Conservation (phyloP, 2,797 vertebrate genomes). For the Mus spretus region DNA sequence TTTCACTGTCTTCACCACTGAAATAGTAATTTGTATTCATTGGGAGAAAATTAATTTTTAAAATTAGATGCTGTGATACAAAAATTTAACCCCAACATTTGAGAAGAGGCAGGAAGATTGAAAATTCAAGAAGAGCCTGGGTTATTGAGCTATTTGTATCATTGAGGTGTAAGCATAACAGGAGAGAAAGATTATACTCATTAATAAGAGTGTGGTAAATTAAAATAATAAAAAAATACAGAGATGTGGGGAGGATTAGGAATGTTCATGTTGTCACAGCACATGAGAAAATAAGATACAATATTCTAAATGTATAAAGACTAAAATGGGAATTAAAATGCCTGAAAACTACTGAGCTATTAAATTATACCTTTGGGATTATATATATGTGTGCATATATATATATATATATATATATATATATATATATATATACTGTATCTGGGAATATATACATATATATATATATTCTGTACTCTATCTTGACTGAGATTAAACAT, state of each 20-base stretch:
- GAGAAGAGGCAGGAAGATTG: not conserved
- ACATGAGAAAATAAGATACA: constrained; percentile 18
- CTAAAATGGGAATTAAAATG: not conserved
- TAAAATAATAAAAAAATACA: not conserved
- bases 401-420: not conserved
- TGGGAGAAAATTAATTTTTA: not conserved
- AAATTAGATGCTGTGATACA: not conserved
- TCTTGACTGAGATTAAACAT: not conserved
- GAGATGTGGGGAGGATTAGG: not conserved
- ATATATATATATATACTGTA: not conserved
- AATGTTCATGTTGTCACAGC: not conserved
- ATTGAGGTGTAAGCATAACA: not conserved
- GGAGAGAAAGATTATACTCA: not conserved
- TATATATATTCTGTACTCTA: constrained; percentile 4
- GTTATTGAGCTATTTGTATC: not conserved
- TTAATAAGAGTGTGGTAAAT: not conserved
- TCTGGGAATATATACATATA: no score
- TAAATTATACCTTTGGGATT: not conserved
- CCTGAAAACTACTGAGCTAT: not conserved
- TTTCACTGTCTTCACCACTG: not conserved
- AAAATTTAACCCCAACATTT: not conserved
- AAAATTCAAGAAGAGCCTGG: not conserved
- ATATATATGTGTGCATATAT: not conserved
- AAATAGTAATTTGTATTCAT: constrained; percentile 11
- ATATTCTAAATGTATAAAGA: constrained; percentile 46